Conservation (phyloP, 2,113 vertebrate genomes). For the Loxodonta africana region DNA sequence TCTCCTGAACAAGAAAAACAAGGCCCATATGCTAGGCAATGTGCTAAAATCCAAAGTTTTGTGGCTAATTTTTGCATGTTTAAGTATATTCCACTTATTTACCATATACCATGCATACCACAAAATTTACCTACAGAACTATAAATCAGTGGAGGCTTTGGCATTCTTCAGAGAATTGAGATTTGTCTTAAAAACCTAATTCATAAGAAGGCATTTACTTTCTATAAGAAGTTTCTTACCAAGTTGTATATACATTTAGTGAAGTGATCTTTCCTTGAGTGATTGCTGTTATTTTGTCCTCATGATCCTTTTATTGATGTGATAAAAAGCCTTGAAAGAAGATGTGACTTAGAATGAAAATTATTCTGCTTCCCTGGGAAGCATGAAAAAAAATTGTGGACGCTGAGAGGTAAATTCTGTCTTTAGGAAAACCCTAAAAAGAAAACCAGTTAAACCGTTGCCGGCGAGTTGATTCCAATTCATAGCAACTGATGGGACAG, state of each 20-base stretch:
- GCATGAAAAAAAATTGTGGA: not conserved
- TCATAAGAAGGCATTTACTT: not conserved
- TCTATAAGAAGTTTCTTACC: not conserved
- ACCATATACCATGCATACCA: not conserved
- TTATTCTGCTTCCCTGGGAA: not conserved
- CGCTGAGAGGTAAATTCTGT: not conserved
- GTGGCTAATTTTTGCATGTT: constrained; percentile 57
- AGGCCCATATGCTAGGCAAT: constrained; percentile 61
- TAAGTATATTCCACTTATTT: constrained; percentile 31
- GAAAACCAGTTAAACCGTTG: too few species aligned
- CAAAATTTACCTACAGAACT: not conserved
- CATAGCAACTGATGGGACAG: too few species aligned
- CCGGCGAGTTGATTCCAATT: too few species aligned
- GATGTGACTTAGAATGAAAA: not conserved
- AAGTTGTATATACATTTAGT: not conserved
- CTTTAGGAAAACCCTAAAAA: not conserved
- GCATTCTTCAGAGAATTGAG: not conserved
- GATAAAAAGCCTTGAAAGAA: not conserved
- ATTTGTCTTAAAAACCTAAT: not conserved
- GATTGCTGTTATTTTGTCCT: not conserved
- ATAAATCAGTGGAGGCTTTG: not conserved
- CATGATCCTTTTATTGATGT: not conserved
- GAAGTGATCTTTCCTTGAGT: not conserved
- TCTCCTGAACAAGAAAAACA: constrained; percentile 64
- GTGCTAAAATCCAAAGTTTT: constrained; percentile 53